phyloP scores from a whole-genome alignment of 2,888 invertebrate species.

The Lordiphosa andalusiaca region DNA sequence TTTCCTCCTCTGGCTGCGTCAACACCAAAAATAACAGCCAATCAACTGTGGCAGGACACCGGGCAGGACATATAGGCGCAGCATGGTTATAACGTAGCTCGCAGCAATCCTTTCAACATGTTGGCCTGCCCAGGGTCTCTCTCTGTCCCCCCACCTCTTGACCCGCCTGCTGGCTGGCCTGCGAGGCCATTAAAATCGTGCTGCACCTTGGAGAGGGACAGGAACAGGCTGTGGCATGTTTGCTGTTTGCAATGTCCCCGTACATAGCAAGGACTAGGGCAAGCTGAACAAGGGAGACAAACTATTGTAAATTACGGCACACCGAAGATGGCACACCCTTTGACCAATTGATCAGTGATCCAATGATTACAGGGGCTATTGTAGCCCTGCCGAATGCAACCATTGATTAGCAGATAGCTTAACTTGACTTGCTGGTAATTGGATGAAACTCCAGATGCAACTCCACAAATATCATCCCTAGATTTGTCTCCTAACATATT shows the following conservation, averaged over 20 bases:
- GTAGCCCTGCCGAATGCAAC: no score
- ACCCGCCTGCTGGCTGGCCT: constrained; percentile 22
- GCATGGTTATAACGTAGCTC: constrained; percentile 52
- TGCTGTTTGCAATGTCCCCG: constrained; percentile 64
- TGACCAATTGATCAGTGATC: no score
- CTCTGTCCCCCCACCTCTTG: not conserved
- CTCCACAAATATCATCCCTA: no score
- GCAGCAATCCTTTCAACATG: constrained; percentile 69
- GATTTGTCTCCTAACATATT: no score
- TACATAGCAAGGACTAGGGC: constrained; percentile 52
- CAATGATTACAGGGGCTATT: no score
- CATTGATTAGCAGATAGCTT: no score
- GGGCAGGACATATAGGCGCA: constrained; percentile 27
- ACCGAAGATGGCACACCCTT: constrained; percentile 12
- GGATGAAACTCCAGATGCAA: no score
- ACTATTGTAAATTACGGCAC: not conserved
- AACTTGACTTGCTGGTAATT: no score
- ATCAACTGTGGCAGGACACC: constrained; percentile 65
- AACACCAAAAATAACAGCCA: constrained; percentile 73
- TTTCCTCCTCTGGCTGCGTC: constrained; percentile 55
- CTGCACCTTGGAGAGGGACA: constrained; percentile 34
- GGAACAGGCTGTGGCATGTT: constrained; percentile 61
- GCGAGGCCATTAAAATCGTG: constrained; percentile 59
- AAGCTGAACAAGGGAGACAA: constrained; percentile 30
- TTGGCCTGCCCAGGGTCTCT: not conserved